Evolutionary conservation across 53 echinoderm and acorn worm genomes (phyloP).

Genomic region (Crossaster papposus): DNA sequence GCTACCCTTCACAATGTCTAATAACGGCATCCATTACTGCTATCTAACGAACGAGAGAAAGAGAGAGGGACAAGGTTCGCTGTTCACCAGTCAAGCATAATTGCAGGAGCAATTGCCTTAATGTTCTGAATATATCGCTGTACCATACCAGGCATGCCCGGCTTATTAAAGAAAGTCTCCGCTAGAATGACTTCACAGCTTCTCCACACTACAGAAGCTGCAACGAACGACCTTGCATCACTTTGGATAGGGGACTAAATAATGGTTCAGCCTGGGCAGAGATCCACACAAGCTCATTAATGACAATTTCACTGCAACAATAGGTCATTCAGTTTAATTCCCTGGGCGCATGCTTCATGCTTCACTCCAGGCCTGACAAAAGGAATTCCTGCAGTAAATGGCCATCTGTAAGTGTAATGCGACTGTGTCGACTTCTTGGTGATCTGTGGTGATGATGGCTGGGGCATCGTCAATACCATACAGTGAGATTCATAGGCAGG

Average conservation of each 20-base stretch:
- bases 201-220: constrained; percentile 16
- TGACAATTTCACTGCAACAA: constrained; percentile 15
- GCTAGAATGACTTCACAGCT: constrained; percentile 44
- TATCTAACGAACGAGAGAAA: no score
- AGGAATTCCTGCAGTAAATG: constrained; percentile 23
- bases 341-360: background rate
- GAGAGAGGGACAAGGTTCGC: background rate
- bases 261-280: background rate
- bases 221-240: constrained; percentile 13
- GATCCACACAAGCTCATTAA: constrained; percentile 25
- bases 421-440: background rate
- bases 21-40: constrained; percentile 14
- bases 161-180: constrained; percentile 17
- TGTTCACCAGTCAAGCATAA: background rate
- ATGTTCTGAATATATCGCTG: background rate
- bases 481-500: background rate
- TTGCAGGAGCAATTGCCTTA: background rate
- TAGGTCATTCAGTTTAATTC: constrained; percentile 9
- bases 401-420: background rate
- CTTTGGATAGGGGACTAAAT: constrained; percentile 2
- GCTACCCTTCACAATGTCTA: constrained; percentile 4
- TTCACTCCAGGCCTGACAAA: background rate
- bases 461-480: constrained; percentile 13
- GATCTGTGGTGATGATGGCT: constrained; percentile 2
- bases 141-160: background rate